A percentile compares a stretch with the other conserved stretches of the same genome.
phyloP scores from a whole-genome alignment of 2,888 invertebrate genomes.

The Nephrotoma flavescens region DNA sequence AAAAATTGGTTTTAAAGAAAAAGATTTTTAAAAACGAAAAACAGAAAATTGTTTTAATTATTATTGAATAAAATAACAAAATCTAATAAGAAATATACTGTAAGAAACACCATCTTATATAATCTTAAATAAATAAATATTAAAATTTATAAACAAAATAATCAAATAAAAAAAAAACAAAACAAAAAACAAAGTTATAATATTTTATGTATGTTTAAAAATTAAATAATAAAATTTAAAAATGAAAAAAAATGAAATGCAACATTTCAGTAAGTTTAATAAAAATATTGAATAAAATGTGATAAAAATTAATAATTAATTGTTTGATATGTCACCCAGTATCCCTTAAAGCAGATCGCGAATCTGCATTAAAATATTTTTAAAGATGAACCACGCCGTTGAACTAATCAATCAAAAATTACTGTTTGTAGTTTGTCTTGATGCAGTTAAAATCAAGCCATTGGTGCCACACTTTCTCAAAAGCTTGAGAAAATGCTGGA shows the following conservation, averaged over 20 bases:
- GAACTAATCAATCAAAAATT: too few species aligned
- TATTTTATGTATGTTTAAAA: background rate
- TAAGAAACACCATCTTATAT: background rate
- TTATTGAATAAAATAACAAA: background rate
- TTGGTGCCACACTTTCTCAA: too few species aligned
- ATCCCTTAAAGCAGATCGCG: too few species aligned
- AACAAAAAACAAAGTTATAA: background rate
- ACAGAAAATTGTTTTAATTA: background rate
- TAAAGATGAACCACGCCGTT: too few species aligned
- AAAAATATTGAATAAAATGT: background rate
- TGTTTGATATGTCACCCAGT: too few species aligned
- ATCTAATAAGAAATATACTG: background rate
- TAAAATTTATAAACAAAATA: background rate
- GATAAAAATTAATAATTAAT: background rate
- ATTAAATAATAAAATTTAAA: background rate
- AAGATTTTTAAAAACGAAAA: background rate
- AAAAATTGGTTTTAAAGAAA: background rate
- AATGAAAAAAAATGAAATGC: background rate
- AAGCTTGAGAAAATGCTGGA: too few species aligned
- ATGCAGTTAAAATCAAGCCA: too few species aligned
- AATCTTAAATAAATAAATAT: background rate
- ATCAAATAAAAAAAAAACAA: background rate
- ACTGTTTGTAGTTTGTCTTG: too few species aligned
- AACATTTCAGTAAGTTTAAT: background rate
- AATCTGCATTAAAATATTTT: too few species aligned